Conservation (phyloP, 2,888 invertebrate species). For the Cabera pusaria region DNA sequence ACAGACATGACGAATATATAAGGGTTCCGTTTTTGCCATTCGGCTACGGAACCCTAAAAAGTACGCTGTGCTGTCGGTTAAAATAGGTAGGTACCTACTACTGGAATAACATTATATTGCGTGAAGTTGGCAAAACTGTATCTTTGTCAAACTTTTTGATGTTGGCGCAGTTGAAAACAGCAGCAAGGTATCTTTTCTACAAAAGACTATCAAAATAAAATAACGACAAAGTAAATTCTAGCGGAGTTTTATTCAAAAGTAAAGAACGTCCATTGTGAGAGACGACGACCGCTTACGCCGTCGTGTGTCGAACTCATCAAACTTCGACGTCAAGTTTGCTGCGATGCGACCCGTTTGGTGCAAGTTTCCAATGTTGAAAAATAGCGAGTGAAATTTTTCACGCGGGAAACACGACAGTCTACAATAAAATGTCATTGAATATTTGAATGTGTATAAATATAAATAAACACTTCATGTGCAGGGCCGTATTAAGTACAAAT, state of each 20-base stretch:
- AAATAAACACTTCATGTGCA: too few relatives aligned
- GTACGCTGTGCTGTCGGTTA: too few relatives aligned
- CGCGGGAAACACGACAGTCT: constrained; percentile 30
- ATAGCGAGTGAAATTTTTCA: constrained; percentile 43
- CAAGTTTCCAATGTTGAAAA: constrained; percentile 51
- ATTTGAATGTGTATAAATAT: constrained; percentile 13
- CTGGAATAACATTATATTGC: too few relatives aligned
- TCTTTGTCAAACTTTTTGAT: constrained; percentile 20
- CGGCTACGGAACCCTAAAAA: too few relatives aligned
- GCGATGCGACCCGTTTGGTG: constrained; percentile 32
- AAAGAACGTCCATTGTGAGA: constrained; percentile 55
- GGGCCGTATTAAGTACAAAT: too few relatives aligned
- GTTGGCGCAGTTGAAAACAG: constrained; percentile 34
- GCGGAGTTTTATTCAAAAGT: constrained; percentile 51
- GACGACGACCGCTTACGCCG: constrained; percentile 48
- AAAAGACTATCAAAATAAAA: constrained; percentile 37
- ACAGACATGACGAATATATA: too few relatives aligned
- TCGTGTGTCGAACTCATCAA: constrained; percentile 70
- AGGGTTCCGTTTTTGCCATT: too few relatives aligned
- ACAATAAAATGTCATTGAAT: constrained; percentile 22
- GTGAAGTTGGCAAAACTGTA: too few relatives aligned
- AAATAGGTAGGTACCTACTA: too few relatives aligned
- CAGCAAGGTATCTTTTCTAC: constrained; percentile 25
- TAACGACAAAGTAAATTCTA: constrained; percentile 45
- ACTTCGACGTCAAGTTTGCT: constrained; percentile 48